A percentile compares a stretch with the other conserved stretches of the same genome.
Evolutionary conservation across 1,140 invertebrate genomes (phyloP).

Genomic region (Drosophila gunungcola): DNA sequence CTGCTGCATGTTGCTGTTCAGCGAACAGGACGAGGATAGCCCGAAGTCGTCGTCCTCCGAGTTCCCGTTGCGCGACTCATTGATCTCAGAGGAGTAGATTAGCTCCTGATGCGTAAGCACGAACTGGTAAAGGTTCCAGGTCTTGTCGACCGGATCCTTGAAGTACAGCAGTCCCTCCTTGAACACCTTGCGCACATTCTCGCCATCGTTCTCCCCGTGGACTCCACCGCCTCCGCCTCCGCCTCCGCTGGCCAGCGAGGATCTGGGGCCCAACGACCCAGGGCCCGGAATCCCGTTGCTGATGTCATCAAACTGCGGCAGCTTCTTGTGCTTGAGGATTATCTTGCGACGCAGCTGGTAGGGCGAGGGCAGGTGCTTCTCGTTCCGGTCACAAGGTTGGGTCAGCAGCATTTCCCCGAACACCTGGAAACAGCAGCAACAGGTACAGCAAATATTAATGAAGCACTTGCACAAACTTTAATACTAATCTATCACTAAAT

Average conservation of each 20-base stretch:
- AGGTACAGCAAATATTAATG: too few relatives aligned
- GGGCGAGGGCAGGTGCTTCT: conserved; percentile 94
- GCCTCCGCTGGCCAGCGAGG: conserved; percentile 50
- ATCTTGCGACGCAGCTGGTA: conserved; percentile 91
- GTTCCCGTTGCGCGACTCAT: conserved; percentile 85
- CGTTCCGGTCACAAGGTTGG: conserved; percentile 93
- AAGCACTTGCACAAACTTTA: too few relatives aligned
- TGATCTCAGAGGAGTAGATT: conserved; percentile 89
- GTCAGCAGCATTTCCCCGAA: conserved; percentile 95
- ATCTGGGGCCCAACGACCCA: conserved; percentile 55
- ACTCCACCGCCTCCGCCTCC: conserved; percentile 1
- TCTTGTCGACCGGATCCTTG: conserved; percentile 94
- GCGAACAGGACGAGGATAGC: conserved; percentile 39
- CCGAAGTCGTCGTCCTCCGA: conserved; percentile 86
- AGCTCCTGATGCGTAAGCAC: conserved; percentile 95
- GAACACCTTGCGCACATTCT: conserved; percentile 94
- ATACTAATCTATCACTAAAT: too few relatives aligned
- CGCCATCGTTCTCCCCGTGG: conserved; percentile 85
- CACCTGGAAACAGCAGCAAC: conserved; percentile 84
- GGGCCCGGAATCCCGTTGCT: conserved; percentile 37
- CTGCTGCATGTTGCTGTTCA: conserved; percentile 69
- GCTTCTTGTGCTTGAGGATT: conserved; percentile 96
- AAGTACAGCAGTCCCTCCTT: conserved; percentile 97
- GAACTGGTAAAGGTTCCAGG: conserved; percentile 98
- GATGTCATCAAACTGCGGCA: conserved; percentile 92